These are phyloP conservation scores for Sceloporus undulatus DNA, from an alignment of 2,113 vertebrate genomes.

Conservation along the genomic window DNA sequence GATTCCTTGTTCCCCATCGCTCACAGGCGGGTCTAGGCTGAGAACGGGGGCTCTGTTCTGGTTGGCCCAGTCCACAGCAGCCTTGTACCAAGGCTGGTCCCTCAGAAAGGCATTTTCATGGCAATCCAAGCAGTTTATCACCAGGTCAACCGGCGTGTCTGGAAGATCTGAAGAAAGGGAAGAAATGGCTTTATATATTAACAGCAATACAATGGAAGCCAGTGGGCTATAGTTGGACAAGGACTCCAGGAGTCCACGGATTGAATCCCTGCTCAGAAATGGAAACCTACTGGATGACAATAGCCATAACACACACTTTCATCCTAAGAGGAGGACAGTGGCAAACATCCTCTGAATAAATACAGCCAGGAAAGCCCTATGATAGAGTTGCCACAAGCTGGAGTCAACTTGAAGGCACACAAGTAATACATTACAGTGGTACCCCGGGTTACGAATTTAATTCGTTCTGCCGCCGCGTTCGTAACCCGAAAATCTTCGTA, in stretches of 20 bases:
- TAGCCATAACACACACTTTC: too few relatives aligned
- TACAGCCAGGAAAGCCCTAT: too few relatives aligned
- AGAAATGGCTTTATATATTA: neutral
- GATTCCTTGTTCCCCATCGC: slow-evolving; percentile 87
- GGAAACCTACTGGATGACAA: too few relatives aligned
- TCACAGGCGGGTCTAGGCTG: slow-evolving; percentile 94
- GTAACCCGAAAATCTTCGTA: too few relatives aligned
- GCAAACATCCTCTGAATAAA: too few relatives aligned
- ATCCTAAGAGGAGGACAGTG: too few relatives aligned
- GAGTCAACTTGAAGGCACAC: too few relatives aligned
- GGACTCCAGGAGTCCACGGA: neutral
- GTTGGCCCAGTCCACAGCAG: slow-evolving; percentile 95
- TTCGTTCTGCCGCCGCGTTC: too few relatives aligned
- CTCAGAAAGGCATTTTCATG: slow-evolving; percentile 94
- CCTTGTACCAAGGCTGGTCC: slow-evolving; percentile 97
- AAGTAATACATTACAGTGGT: too few relatives aligned
- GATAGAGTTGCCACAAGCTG: too few relatives aligned
- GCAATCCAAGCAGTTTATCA: slow-evolving; percentile 98
- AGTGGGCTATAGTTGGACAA: neutral
- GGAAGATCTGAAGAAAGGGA: slow-evolving; percentile 88
- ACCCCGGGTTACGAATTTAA: too few relatives aligned
- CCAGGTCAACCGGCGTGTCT: slow-evolving; percentile 92
- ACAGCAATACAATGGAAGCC: neutral
- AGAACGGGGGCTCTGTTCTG: slow-evolving; percentile 95
- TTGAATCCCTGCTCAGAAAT: too few relatives aligned